These are phyloP conservation scores for Ennomos erosarius DNA, from an alignment of 2,888 invertebrate species.

Conservation along the genomic window DNA sequence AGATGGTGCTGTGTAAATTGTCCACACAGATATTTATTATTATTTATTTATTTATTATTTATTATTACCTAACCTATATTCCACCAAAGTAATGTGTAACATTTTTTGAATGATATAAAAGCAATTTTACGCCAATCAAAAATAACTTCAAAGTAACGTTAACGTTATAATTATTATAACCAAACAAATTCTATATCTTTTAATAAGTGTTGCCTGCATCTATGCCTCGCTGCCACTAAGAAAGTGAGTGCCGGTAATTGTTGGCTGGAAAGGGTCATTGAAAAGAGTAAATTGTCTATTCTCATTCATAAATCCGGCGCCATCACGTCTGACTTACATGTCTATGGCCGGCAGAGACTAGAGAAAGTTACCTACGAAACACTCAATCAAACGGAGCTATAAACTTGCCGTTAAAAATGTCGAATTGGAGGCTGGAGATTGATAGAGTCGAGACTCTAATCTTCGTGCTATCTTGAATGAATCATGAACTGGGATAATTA, in stretches of 20 bases:
- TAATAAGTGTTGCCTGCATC: too few species aligned
- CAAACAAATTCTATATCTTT: too few species aligned
- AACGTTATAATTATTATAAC: too few species aligned
- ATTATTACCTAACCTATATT: too few species aligned
- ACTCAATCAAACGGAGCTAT: slow-evolving; percentile 41
- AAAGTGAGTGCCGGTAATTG: slow-evolving; percentile 23
- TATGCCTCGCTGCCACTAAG: slow-evolving; percentile 1
- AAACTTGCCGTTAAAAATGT: slow-evolving; percentile 13
- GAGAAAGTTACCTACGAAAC: slow-evolving; percentile 53
- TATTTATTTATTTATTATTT: too few species aligned
- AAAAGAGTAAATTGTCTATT: slow-evolving; percentile 38
- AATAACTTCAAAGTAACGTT: too few species aligned
- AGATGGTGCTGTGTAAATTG: too few species aligned
- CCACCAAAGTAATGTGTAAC: too few species aligned
- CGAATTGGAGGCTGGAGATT: slow-evolving; percentile 4
- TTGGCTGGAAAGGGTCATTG: slow-evolving; percentile 11
- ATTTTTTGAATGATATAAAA: too few species aligned
- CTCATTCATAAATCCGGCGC: slow-evolving; percentile 69
- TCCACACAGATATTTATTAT: too few species aligned
- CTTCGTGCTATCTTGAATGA: background rate
- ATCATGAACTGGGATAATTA: background rate
- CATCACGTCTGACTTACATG: slow-evolving; percentile 58
- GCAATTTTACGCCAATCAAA: too few species aligned
- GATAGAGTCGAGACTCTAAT: background rate
- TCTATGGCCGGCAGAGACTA: slow-evolving; percentile 29